phyloP scores from a whole-genome alignment of 2,888 invertebrate genomes.

The Dyspetes luteomarginatus region DNA sequence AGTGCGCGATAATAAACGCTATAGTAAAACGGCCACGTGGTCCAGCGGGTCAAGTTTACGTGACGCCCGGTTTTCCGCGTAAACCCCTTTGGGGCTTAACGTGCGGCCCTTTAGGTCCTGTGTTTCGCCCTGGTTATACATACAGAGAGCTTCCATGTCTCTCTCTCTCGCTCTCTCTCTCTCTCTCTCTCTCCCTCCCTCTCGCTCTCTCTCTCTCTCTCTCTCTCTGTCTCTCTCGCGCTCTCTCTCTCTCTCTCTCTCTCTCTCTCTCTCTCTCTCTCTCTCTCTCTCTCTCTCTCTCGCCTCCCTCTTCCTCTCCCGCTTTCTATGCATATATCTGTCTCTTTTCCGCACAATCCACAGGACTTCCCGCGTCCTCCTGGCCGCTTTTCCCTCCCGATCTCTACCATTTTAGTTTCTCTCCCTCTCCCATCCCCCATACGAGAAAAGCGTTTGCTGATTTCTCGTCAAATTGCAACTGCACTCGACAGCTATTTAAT shows the following conservation, averaged over 20 bases:
- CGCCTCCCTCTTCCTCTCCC: too few species aligned
- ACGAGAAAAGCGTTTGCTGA: slow-evolving; percentile 38
- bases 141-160: too few species aligned
- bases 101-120: slow-evolving; percentile 76
- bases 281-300: too few species aligned
- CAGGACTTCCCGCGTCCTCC: slow-evolving; percentile 59
- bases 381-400: slow-evolving; percentile 44
- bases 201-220: too few species aligned
- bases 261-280: too few species aligned
- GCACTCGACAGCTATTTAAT: too few species aligned
- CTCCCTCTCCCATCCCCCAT: background rate
- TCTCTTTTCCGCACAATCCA: slow-evolving; percentile 55
- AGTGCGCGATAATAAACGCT: slow-evolving; percentile 49
- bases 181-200: too few species aligned
- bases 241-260: too few species aligned
- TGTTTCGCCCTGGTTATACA: slow-evolving; percentile 71
- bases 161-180: too few species aligned
- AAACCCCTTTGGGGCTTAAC: slow-evolving; percentile 81
- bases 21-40: slow-evolving; percentile 62
- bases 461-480: slow-evolving; percentile 20
- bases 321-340: slow-evolving; percentile 10
- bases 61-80: slow-evolving; percentile 76
- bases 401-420: slow-evolving; percentile 37
- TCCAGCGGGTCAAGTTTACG: slow-evolving; percentile 81
- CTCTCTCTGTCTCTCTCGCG: too few species aligned